A percentile compares a stretch with the other conserved stretches of the same genome.
Conservation (phyloP, 30 jellyfish, hydroid and myxozoan genomes). For the Chrysaora quinquecirrha region DNA sequence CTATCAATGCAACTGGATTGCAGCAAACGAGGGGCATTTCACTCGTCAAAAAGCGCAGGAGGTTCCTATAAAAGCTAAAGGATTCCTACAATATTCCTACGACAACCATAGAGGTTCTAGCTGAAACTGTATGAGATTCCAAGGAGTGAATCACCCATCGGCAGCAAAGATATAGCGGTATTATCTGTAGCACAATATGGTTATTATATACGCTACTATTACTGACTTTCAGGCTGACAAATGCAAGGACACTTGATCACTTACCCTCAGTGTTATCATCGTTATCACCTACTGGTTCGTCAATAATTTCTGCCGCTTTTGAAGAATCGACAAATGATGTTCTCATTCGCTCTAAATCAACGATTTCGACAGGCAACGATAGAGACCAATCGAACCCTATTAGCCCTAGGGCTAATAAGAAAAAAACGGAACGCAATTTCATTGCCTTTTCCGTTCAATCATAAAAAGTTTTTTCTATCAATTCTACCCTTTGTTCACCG, state of each 20-base stretch:
- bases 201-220: no score
- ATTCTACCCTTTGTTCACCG: slow-evolving; percentile 8
- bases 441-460: slow-evolving; percentile 50
- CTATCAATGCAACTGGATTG: no score
- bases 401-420: slow-evolving; percentile 62
- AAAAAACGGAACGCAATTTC: slow-evolving; percentile 72
- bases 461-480: slow-evolving; percentile 17
- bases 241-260: background rate
- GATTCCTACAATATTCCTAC: no score
- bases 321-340: slow-evolving; percentile 53
- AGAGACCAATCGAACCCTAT: slow-evolving; percentile 31
- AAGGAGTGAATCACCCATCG: no score
- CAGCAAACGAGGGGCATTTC: no score
- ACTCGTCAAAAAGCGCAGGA: no score
- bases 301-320: slow-evolving; percentile 66
- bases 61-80: no score
- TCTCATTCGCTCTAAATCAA: slow-evolving; percentile 49
- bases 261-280: slow-evolving; percentile 54
- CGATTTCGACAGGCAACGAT: slow-evolving; percentile 53
- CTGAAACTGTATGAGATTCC: no score
- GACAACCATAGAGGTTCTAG: no score
- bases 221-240: no score
- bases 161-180: no score
- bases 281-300: slow-evolving; percentile 34
- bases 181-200: no score